These are phyloP conservation scores for Thalassarche chlororhynchos DNA, from an alignment of 2,113 vertebrate species.

Conservation along the genomic window DNA sequence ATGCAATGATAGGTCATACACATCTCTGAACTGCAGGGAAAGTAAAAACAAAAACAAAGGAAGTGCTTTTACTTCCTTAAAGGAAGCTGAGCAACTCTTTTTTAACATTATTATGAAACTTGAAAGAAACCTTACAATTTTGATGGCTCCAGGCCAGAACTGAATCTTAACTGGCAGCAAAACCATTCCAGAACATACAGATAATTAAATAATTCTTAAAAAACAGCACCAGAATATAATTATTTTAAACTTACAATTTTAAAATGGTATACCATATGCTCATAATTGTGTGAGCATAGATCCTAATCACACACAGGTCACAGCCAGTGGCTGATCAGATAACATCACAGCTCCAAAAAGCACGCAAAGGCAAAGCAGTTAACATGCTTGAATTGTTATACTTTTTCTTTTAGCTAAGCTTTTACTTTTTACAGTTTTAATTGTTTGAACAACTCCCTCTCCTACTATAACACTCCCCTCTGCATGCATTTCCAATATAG, in stretches of 20 bases:
- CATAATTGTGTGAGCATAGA: not conserved
- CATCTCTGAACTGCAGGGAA: not conserved
- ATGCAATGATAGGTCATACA: not conserved
- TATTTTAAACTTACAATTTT: not conserved
- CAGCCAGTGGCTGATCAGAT: not conserved
- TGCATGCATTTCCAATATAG: not conserved
- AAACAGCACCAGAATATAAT: not conserved
- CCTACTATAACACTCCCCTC: not conserved
- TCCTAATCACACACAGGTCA: not conserved
- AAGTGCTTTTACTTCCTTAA: constrained; percentile 42
- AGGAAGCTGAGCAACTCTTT: constrained; percentile 14
- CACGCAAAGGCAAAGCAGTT: not conserved
- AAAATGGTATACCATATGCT: not conserved
- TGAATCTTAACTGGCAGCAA: not conserved
- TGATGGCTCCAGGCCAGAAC: constrained; percentile 24
- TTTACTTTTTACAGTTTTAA: not conserved
- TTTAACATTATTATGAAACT: not conserved
- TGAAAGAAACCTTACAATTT: constrained; percentile 21
- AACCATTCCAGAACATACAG: not conserved
- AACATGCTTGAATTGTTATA: rapidly evolving
- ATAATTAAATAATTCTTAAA: not conserved
- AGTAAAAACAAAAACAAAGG: constrained; percentile 25
- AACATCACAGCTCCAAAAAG: not conserved
- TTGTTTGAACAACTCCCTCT: not conserved
- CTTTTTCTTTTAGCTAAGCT: not conserved